Base-by-base conservation (phyloP, 2,888 invertebrate genomes). In the Podotricha telesiphe region DNA sequence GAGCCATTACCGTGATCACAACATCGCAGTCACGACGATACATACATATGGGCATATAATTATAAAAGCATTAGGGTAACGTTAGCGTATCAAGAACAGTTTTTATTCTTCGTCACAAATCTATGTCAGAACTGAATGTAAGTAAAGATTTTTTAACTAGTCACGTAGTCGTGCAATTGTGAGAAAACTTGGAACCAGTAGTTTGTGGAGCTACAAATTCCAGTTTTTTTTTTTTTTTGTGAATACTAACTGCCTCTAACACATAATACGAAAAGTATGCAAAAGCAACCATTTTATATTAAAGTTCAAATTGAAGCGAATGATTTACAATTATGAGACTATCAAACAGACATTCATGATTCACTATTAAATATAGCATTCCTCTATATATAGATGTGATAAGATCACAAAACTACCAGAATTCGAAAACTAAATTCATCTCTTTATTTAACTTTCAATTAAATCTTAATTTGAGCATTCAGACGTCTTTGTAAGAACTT, bases 11-110 rank as follows among this genome's bases (percentile, higher is more conserved):
- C 76, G 79, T 82, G 81, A 83, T 82, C 81, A 80, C 78, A 78
- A 77, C 79, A 77, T 74, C 77, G 76, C 76, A 82, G 86, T 86
- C 86, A 87, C 86, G 84, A 86, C 80, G 82, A 78, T 80, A 76
- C 74, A 82, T 84, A 84, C 84, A 83, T 82, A 86, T 85, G 80
- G 76, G 81, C 82, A 82, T 82, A 86, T 88, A 89, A 91, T 91
- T 91, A 91, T 91, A 90, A 91, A 91, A 81, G 82, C 91, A 91
- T 92, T 91, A 92, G 82, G 79, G 82, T 83, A 84, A 86, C 83
- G 82, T 74, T 73, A 75, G 70, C 72, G 75, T 76, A 71, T 73
- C 68, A 74, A 69, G 73, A 72, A 70, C 69, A 71, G 22, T 73
- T 70, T 74, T 76, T 75, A 75, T 76, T 59, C 72, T 79, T 77